Percentiles rank a stretch among this genome's conserved stretches.
Evolutionary conservation across 2,888 invertebrate species (phyloP).

Genomic region (Heliconius hortense): DNA sequence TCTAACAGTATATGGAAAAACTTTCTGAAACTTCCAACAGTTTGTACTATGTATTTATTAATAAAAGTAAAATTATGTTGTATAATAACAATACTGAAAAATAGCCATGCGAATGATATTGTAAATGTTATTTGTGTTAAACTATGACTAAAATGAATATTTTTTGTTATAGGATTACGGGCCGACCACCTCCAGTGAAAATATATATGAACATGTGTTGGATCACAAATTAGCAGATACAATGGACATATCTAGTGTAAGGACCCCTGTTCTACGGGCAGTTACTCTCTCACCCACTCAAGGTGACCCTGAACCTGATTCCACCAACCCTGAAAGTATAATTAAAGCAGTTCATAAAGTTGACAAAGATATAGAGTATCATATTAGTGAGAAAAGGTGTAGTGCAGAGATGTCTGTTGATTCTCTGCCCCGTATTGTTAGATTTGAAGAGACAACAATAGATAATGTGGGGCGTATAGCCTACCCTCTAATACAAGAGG

Average conservation of each 20-base stretch:
- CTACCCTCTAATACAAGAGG: constrained; percentile 72
- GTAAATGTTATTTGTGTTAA: not conserved
- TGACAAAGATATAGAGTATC: constrained; percentile 72
- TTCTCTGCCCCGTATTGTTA: constrained; percentile 69
- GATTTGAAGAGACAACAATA: constrained; percentile 68
- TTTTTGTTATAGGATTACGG: constrained; percentile 77
- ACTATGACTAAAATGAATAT: not conserved
- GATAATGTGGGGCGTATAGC: constrained; percentile 69
- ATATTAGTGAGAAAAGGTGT: constrained; percentile 67
- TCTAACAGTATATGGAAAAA: constrained; percentile 24
- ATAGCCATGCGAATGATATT: constrained; percentile 5
- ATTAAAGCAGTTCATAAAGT: constrained; percentile 67
- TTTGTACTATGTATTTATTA: not conserved
- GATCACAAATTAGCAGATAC: constrained; percentile 75
- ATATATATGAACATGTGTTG: constrained; percentile 72
- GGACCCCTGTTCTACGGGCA: constrained; percentile 73
- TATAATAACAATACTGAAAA: not conserved
- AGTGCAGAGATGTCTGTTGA: constrained; percentile 72
- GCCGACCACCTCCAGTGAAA: constrained; percentile 81
- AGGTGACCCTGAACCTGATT: constrained; percentile 75
- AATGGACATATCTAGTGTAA: constrained; percentile 75
- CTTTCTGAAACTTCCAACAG: constrained; percentile 1
- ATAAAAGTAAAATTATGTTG: not conserved
- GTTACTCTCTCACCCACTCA: constrained; percentile 66
- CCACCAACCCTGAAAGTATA: constrained; percentile 74